Evolutionary conservation across 2,113 vertebrate genomes (phyloP).

Genomic region (Ibidorhyncha struthersii): DNA sequence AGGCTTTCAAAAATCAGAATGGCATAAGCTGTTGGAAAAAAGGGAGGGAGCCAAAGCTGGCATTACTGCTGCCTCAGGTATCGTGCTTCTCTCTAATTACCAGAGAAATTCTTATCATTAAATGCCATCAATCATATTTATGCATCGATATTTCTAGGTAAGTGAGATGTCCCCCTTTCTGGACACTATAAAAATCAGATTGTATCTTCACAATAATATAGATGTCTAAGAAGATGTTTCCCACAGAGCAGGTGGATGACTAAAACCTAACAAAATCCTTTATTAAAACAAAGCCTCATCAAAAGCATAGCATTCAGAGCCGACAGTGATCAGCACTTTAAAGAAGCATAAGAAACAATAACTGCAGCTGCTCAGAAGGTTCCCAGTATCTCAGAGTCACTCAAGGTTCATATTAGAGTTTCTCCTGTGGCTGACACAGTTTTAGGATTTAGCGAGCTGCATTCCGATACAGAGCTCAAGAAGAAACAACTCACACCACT

Average conservation of each 20-base stretch:
- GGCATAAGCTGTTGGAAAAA: neutral
- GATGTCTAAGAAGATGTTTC: neutral
- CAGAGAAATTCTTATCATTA: neutral
- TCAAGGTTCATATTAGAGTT: neutral
- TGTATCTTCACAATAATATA: neutral
- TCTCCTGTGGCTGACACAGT: neutral
- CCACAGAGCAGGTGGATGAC: neutral
- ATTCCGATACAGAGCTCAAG: neutral
- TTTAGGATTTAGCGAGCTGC: neutral
- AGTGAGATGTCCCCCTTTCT: neutral
- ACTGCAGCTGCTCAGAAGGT: neutral
- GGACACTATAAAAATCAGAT: neutral
- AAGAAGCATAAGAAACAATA: neutral
- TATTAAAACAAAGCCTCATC: neutral
- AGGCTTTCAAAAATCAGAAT: neutral
- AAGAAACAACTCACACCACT: neutral
- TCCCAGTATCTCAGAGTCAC: neutral
- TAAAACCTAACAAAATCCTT: neutral
- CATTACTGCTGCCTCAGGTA: neutral
- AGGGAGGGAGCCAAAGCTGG: neutral
- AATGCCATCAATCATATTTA: neutral
- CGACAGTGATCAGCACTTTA: neutral
- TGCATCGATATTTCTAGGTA: neutral
- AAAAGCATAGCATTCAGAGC: neutral
- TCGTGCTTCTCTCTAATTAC: neutral